Conservation (phyloP, 2,113 vertebrate species). For the Parus major region DNA sequence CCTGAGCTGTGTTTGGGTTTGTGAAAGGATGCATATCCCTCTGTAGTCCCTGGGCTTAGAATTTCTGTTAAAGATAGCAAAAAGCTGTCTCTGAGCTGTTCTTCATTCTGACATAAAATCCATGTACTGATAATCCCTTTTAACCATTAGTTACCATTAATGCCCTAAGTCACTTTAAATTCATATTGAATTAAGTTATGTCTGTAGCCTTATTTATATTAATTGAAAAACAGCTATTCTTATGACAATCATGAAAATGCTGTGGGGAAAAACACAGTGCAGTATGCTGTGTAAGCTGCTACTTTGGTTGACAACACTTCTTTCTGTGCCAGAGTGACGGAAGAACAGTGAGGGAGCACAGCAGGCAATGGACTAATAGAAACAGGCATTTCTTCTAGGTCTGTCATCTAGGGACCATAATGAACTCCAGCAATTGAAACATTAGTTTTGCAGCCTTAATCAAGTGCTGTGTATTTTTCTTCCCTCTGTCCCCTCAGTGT, state of each 20-base stretch:
- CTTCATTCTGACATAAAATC: not conserved
- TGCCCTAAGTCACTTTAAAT: not conserved
- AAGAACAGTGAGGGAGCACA: constrained; percentile 27
- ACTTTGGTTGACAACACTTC: not conserved
- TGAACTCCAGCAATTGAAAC: constrained; percentile 17
- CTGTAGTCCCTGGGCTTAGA: not conserved
- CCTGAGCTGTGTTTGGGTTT: not conserved
- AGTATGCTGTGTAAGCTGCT: not conserved
- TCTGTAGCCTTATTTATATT: not conserved
- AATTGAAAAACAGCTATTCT: not conserved
- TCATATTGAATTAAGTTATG: constrained; percentile 17
- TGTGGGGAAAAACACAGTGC: not conserved
- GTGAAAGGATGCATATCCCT: not conserved
- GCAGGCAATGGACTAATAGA: constrained; percentile 16
- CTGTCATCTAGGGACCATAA: constrained; percentile 40
- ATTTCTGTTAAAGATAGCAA: not conserved
- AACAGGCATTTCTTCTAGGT: not conserved
- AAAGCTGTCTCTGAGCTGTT: not conserved
- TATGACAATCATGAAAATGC: not conserved
- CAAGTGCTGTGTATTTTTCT: constrained; percentile 2
- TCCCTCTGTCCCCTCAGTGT: not conserved
- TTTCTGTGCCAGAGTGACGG: not conserved
- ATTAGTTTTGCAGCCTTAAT: constrained; percentile 36
- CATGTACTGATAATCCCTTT: not conserved
- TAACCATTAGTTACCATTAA: not conserved